Evolutionary conservation across 2,797 vertebrate genomes (phyloP).

Genomic region (Enteromius trimaculatus): DNA sequence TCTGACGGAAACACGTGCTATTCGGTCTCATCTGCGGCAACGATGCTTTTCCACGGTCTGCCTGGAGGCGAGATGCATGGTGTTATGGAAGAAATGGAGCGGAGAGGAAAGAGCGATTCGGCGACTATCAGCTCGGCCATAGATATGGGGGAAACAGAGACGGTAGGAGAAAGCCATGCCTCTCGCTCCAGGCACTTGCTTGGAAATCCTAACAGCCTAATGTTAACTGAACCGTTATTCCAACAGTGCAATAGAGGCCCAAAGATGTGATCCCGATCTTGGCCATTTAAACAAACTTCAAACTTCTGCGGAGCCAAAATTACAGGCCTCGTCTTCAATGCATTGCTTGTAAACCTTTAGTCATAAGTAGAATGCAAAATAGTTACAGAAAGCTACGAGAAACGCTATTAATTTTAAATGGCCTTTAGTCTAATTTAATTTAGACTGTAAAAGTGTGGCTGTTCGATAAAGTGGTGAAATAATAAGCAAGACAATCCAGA

Average conservation of each 20-base stretch:
- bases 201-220: slow-evolving; percentile 1
- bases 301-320: slow-evolving; percentile 27
- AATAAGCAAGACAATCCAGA: neutral
- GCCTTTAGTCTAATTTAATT: neutral
- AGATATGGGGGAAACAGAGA: slow-evolving; percentile 96
- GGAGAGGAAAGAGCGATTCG: slow-evolving; percentile 92
- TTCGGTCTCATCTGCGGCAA: slow-evolving; percentile 82
- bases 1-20: slow-evolving; percentile 83
- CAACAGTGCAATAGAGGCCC: slow-evolving; percentile 9
- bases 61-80: slow-evolving; percentile 96
- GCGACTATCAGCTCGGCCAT: slow-evolving; percentile 97
- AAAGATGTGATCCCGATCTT: slow-evolving; percentile 5
- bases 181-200: slow-evolving; percentile 32
- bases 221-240: slow-evolving; percentile 29
- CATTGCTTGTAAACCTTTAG: neutral
- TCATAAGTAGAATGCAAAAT: neutral
- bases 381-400: neutral
- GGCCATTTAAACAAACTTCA: slow-evolving; percentile 30
- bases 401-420: neutral
- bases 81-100: slow-evolving; percentile 98
- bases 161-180: slow-evolving; percentile 83
- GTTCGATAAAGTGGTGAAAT: neutral
- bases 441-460: neutral
- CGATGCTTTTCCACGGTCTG: slow-evolving; percentile 99
- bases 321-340: slow-evolving; percentile 2